Percentiles rank a stretch among this genome's conserved stretches.
These are phyloP conservation scores for Plectrocnemia conspersa DNA, from an alignment of 1,140 invertebrate genomes.

Conservation along the genomic window DNA sequence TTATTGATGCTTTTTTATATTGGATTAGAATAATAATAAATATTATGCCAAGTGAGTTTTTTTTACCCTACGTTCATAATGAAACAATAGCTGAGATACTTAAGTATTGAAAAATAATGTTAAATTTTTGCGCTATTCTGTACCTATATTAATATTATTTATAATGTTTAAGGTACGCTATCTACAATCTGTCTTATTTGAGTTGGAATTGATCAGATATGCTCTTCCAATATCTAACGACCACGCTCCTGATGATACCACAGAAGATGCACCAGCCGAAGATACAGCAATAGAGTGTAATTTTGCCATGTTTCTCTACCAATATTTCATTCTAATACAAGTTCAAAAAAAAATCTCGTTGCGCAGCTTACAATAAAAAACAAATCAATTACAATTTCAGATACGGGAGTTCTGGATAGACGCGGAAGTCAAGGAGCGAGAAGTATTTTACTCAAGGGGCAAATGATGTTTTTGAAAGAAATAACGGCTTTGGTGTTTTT, in stretches of 20 bases:
- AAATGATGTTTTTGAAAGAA: conserved; percentile 77
- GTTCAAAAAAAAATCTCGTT: too few relatives aligned
- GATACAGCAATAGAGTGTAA: conserved; percentile 22
- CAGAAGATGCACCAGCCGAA: background rate
- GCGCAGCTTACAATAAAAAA: too few relatives aligned
- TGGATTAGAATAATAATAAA: too few relatives aligned
- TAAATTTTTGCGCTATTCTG: too few relatives aligned
- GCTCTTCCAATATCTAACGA: conserved; percentile 36
- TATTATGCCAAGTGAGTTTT: too few relatives aligned
- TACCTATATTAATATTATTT: too few relatives aligned
- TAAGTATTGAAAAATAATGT: too few relatives aligned
- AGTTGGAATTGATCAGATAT: conserved; percentile 63
- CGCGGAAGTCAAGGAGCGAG: conserved; percentile 65
- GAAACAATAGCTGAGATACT: too few relatives aligned
- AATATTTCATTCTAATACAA: too few relatives aligned
- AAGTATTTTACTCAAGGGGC: conserved; percentile 74
- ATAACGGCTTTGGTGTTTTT: conserved; percentile 76
- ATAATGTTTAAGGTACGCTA: conserved; percentile 55
- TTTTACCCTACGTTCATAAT: background rate
- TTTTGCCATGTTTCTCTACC: background rate
- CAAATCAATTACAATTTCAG: too few relatives aligned
- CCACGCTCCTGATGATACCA: conserved; percentile 11
- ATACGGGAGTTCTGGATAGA: conserved; percentile 44
- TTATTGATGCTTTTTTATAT: too few relatives aligned
- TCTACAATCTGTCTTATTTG: conserved; percentile 71